phyloP scores from a whole-genome alignment of 2,888 invertebrate species.

The Cecidostiba fungosa region DNA sequence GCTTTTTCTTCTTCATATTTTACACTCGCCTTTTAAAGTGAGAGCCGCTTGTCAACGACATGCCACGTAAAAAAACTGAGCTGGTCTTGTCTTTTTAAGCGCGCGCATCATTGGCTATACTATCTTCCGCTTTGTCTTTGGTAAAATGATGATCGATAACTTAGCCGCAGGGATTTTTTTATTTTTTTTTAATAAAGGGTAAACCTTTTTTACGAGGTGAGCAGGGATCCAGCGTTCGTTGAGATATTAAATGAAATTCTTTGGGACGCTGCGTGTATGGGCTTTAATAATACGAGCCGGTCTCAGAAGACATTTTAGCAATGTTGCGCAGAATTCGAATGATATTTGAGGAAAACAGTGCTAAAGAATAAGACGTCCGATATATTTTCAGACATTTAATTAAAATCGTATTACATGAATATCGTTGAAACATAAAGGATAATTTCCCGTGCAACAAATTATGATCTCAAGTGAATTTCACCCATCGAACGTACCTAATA shows the following conservation, averaged over 20 bases:
- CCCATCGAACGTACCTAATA: too few relatives aligned
- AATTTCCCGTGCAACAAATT: too few relatives aligned
- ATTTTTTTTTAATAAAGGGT: neutral
- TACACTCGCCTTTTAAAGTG: slow-evolving; percentile 40
- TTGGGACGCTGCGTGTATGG: neutral
- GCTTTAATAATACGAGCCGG: neutral
- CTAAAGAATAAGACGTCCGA: neutral
- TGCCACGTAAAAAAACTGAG: slow-evolving; percentile 15
- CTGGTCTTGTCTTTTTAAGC: neutral
- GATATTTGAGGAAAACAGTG: neutral
- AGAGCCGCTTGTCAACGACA: slow-evolving; percentile 43
- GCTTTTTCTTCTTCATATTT: slow-evolving; percentile 42
- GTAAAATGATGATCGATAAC: neutral
- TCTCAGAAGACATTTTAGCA: slow-evolving; percentile 21
- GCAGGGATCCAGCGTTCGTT: neutral
- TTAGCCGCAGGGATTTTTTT: neutral
- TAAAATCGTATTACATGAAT: too few relatives aligned
- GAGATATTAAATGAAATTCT: slow-evolving; percentile 14
- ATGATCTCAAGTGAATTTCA: too few relatives aligned
- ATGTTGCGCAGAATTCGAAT: neutral
- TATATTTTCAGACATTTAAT: too few relatives aligned
- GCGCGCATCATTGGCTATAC: neutral
- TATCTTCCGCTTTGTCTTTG: neutral
- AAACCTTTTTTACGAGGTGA: neutral
- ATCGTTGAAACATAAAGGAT: too few relatives aligned